Conservation (phyloP, 1,140 invertebrate species). For the Calephelis nemesis region DNA sequence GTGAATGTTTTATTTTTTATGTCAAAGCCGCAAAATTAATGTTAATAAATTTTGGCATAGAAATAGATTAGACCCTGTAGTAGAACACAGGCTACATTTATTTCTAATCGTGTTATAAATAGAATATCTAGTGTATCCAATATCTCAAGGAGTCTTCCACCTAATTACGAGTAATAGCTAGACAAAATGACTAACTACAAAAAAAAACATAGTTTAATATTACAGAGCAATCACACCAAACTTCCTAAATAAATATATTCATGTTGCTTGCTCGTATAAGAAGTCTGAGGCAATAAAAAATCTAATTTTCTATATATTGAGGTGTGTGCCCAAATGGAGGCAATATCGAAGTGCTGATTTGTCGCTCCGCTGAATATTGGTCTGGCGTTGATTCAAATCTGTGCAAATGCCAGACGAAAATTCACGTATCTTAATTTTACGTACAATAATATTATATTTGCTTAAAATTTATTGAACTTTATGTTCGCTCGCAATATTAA, state of each 20-base stretch:
- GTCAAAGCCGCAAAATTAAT: too few species aligned
- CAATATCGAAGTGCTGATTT: slow-evolving; percentile 78
- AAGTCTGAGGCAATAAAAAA: slow-evolving; percentile 61
- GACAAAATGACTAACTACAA: background rate
- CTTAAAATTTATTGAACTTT: background rate
- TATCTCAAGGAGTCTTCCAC: too few species aligned
- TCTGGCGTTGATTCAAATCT: slow-evolving; percentile 74
- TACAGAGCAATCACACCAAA: background rate
- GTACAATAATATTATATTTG: background rate
- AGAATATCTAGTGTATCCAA: too few species aligned
- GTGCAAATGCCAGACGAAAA: slow-evolving; percentile 55
- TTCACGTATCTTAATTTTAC: slow-evolving; percentile 33
- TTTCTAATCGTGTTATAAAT: too few species aligned
- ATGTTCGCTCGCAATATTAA: too few species aligned
- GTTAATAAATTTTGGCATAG: too few species aligned
- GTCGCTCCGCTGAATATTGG: slow-evolving; percentile 72
- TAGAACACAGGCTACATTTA: too few species aligned
- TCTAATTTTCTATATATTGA: slow-evolving; percentile 72
- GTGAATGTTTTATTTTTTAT: too few species aligned
- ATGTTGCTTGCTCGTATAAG: slow-evolving; percentile 22
- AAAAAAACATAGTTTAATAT: background rate
- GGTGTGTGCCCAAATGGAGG: slow-evolving; percentile 70
- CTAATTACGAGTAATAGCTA: too few species aligned
- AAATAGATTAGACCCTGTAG: too few species aligned
- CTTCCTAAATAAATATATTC: slow-evolving; percentile 10